Evolutionary conservation across 2,888 invertebrate species (phyloP).

Genomic region (Petrophora chlorosata): DNA sequence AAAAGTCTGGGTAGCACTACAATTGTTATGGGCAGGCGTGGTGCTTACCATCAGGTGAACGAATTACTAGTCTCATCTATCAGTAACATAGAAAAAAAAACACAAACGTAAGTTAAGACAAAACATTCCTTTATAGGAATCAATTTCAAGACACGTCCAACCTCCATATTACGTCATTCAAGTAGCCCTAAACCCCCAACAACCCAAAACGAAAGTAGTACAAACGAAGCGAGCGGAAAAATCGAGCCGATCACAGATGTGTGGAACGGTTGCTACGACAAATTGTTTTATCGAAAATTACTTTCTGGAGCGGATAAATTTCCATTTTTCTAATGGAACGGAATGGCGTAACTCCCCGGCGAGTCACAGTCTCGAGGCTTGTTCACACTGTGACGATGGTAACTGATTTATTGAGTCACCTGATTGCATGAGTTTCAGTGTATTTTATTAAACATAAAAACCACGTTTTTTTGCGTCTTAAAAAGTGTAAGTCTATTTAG

Average conservation of each 20-base stretch:
- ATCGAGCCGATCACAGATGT: slow-evolving; percentile 71
- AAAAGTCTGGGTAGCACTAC: no score
- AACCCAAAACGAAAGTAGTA: slow-evolving; percentile 31
- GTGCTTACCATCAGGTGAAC: no score
- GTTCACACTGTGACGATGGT: slow-evolving; percentile 4
- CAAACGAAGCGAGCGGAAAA: slow-evolving; percentile 48
- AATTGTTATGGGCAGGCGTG: no score
- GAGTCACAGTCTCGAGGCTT: slow-evolving; percentile 14
- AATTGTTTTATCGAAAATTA: slow-evolving; percentile 83
- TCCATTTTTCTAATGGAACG: slow-evolving; percentile 75
- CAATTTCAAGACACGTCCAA: no score
- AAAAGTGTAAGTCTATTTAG: no score
- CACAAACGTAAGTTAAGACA: no score
- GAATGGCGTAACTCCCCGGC: slow-evolving; percentile 44
- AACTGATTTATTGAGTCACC: background rate
- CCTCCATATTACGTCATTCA: background rate
- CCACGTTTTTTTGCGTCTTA: no score
- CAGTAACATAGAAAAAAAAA: no score
- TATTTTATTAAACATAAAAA: no score
- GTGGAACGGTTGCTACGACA: slow-evolving; percentile 71
- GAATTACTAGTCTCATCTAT: no score
- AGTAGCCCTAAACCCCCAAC: slow-evolving; percentile 4
- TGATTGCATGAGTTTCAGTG: no score
- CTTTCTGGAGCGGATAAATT: slow-evolving; percentile 72
- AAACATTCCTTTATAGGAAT: no score